Base-by-base conservation (phyloP, 2,797 vertebrate species). In the Myotis daubentonii region DNA sequence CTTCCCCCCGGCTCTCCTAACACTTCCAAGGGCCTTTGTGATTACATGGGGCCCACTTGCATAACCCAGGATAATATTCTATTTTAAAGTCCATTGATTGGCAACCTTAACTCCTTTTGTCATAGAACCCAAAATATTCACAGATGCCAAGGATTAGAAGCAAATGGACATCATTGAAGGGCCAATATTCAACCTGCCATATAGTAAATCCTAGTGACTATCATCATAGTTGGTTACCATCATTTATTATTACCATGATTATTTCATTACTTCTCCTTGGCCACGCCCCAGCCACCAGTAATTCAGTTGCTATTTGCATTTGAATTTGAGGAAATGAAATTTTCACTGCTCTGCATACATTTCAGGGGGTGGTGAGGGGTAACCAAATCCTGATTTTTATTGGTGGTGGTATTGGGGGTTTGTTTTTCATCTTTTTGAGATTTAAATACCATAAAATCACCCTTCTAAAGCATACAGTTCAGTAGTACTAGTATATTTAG, bases 61-160 rank as follows among this genome's bases (percentile, higher is more conserved):
- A 60, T 60, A 60, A 60, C 57, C 25, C 38, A 75, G 47, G 22
- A 23, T 91, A 49, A 33, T 74, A 87, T 88, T 53, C 36, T 38
- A 5, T 71, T 71, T 92, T 79, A 68, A 70, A 91, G 47, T 72
- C 49, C 62, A 1, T 53, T 87, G 23, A 74, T 92, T n/a, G 76
- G 82, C 81, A 89, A 11, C 55, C n/a, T 89, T 62, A 94, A 60
- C 76, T 94, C 55, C 68, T 25, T 87, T 90, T 78, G 93, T 62
- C 62, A 9, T 41, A 33, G 57, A 62, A 79, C 30, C 76, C 41
- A 80, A 76, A 33, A 47, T 71, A 51, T 15, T 87, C 41, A 66
- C n/a, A 75, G 74, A 25, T 72, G 65, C 81, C 49, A 51, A 65
- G 62, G n/a, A 36, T 81, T 62, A 78, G 30, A 74, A 60, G 10